Conservation (phyloP, 2,113 vertebrate species). For the Mastomys coucha region DNA sequence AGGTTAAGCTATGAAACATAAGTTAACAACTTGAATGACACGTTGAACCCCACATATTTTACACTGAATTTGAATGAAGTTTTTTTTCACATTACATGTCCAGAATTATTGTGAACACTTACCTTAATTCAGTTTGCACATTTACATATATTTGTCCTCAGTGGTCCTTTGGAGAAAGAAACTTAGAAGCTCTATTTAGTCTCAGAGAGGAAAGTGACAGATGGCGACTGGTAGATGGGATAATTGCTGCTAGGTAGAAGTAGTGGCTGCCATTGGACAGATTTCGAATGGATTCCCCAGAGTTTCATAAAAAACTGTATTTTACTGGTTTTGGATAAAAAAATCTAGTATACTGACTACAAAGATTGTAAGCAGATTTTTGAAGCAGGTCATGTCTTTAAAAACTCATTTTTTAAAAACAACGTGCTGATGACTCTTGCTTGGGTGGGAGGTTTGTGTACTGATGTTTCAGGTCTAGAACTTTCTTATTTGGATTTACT, state of each 20-base stretch:
- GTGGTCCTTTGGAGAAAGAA: not conserved
- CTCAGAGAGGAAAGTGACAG: not conserved
- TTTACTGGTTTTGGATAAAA: not conserved
- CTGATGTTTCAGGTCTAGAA: not conserved
- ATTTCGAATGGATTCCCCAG: not conserved
- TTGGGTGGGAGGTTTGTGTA: not conserved
- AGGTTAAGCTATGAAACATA: not conserved
- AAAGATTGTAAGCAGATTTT: not conserved
- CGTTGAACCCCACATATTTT: conserved; percentile 33
- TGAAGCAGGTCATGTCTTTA: not conserved
- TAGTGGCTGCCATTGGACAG: not conserved
- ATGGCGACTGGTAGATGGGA: rapidly evolving
- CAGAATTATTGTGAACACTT: not conserved
- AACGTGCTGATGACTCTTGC: not conserved
- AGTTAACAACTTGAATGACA: not conserved
- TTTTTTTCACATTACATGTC: not conserved
- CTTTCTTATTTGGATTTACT: not conserved
- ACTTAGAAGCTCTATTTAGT: not conserved
- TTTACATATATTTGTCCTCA: not conserved
- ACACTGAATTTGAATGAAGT: not conserved
- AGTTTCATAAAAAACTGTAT: not conserved
- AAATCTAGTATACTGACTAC: not conserved
- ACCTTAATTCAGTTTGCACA: not conserved
- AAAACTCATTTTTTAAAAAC: not conserved
- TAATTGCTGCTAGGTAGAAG: not conserved